Base-by-base conservation (phyloP, 2,113 vertebrate species). In the Illadopsis cleaveri region DNA sequence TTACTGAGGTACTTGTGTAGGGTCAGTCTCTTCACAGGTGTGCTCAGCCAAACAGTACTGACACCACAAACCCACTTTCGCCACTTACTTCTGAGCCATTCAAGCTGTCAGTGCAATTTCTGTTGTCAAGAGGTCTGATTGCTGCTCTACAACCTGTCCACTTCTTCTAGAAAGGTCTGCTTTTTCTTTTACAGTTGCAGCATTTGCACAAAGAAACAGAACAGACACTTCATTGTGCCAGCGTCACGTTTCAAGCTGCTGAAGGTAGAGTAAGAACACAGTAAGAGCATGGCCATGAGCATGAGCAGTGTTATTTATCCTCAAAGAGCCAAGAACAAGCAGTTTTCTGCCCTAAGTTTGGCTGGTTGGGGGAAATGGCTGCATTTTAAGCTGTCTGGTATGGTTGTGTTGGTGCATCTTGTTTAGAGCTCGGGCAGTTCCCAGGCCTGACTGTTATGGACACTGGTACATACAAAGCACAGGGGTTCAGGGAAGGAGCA, bases 171-270 rank as follows among this genome's bases (percentile, higher is more conserved):
- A 76, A 76, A 72, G 28, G 8, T 76, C 51, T 95, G 71, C 56
- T 93, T 91, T 54, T 97, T 51, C 97, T 97, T 97, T 51, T 94
- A 37, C 96, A 99, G 99, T 73, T 99, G 99, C 97, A 99, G 99
- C 95, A 98, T 99, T 97, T 99, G 99, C 95, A 99, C 98, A 82
- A 99, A 99, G 98, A 99, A 99, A 96, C 99, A 99, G 97, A 99
- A 99, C 95, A 98, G 94, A 88, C 99, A 99, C 95, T 99, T 99
- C 96, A 99, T 99, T 57, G 99, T 99, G 53, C 99, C 99, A 27
- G 98, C 99, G 6, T 98, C 97, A 1, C 89, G 93, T 17, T 99
- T 99, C 97, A 99, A 97, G 61, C 98, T 99, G 93, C 94, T 99
- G 95, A 98, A 99, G 99, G 99, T 99, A 98, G 28, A 97, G 96